These are phyloP conservation scores for Podocnemis expansa DNA, from an alignment of 2,113 vertebrate species.

Conservation along the genomic window DNA sequence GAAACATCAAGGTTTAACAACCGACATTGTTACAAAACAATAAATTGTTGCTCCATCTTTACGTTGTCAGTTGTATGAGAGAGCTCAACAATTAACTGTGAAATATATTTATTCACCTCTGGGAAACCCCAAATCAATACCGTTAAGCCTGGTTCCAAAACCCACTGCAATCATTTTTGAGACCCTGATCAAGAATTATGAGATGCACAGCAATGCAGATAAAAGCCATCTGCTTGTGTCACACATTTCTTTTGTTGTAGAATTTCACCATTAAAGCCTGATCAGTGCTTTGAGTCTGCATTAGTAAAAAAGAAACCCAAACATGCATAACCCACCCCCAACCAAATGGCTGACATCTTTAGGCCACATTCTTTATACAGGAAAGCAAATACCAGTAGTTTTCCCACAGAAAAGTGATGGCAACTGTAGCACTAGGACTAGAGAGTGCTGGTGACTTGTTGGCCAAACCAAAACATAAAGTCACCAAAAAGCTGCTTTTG, in stretches of 20 bases:
- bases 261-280: constrained; percentile 78
- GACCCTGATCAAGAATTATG: constrained; percentile 81
- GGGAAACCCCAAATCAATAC: constrained; percentile 80
- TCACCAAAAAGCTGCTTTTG: constrained; percentile 56
- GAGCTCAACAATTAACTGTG: constrained; percentile 79
- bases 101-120: constrained; percentile 76
- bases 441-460: constrained; percentile 53
- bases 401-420: constrained; percentile 74
- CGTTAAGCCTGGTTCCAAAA: constrained; percentile 77
- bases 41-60: constrained; percentile 74
- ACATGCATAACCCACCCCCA: constrained; percentile 64
- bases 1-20: constrained; percentile 83
- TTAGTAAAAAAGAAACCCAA: constrained; percentile 54
- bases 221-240: constrained; percentile 71
- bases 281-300: constrained; percentile 55
- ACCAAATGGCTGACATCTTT: constrained; percentile 66
- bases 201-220: constrained; percentile 76
- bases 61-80: constrained; percentile 82
- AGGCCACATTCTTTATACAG: constrained; percentile 73
- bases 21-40: constrained; percentile 83
- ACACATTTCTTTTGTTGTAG: constrained; percentile 71
- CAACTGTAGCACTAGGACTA: constrained; percentile 59
- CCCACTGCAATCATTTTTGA: constrained; percentile 78
- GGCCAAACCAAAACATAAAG: constrained; percentile 52
- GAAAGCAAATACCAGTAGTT: constrained; percentile 79